Base-by-base conservation (phyloP, 2,888 invertebrate species). In the Zele albiditarsus region DNA sequence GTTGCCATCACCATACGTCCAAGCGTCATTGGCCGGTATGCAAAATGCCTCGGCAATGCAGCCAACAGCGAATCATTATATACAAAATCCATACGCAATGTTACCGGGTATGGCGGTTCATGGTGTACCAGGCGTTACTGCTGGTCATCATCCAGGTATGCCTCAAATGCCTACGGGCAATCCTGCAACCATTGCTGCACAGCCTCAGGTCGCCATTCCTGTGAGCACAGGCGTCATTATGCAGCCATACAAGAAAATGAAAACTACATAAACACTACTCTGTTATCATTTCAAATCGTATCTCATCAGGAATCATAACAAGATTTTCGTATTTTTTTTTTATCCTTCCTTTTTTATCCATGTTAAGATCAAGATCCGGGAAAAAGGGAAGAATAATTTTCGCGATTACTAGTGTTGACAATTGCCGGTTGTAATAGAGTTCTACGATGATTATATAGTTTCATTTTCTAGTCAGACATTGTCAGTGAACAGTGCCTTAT, bases 191-290 rank as follows among this genome's bases (percentile, higher is more conserved):
- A 88, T 89, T 42, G 89, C 89, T 65, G 88, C 88, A 2, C 90
- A 91, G 80, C 90, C 90, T 67, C 90, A 90, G 28, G 90, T 90
- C 14, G 89, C 90, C 6, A 88, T 90, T 20, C 89, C 88, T 73
- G 87, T 85, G 65, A 87, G 82, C 87, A 81, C 89, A 82, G 84
- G 89, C 83, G 83, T 87, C 84, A 92, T 93, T 27, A 92, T 95
- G 88, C 96, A 96, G 89, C 96, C 96, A 75, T 96, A 95, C 91
- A 96, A 96, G 91, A 96, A 96, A 91, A 94, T 96, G 94, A 96
- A 96, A 91, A 96, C 96, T 85, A 95, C 94, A 88, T 95, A 94
- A 91, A 86, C 73, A 67, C 28, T 66, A 71, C 2, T n/a, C 49
- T 65, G 53, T 33, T 73, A 71, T 73, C 31, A 58, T 74, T 77